Base-by-base conservation (phyloP, 1,140 invertebrate genomes). In the Euwallacea fornicatus region DNA sequence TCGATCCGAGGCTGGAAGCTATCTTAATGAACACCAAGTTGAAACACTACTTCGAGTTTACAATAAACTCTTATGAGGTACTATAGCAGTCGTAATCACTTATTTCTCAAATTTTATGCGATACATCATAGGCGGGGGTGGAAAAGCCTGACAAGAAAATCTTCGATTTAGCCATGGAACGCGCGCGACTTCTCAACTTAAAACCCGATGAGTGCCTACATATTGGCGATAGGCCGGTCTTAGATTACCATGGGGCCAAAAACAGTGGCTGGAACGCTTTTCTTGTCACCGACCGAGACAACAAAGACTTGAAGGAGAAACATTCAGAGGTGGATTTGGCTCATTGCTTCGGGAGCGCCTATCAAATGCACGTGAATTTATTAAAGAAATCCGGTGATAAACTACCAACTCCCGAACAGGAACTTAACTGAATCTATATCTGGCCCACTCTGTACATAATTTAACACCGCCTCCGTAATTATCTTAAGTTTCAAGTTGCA, bases 161-260 rank as follows among this genome's bases (percentile, higher is more conserved):
- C 74, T 97, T 96, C 77, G 73, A 88, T 50, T 81, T 87, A 74
- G 93, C 93, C 2, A 82, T 94, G 55, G 77, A 78, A 47, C 76
- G 80, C 33, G 80, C 83, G 10, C 82, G 82, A 63, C 66, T 81
- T n/a, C 53, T 72, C 10, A 69, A 80, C 15, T 83, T 87, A 2
- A 74, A 75, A 69, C 84, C 91, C 0, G 71, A 82, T 9, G 84
- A 93, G 77, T 90, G 91, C 21, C 78, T 95, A 2, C 94, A 97
- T 80, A 86, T 97, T 65, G 95, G 95, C 4, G 91, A 97, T 83
- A 87, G 87, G 73, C 74, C 89, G 7, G 78, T 85, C 50, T 86
- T 90, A 11, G 95, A 97, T 82, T 96, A 92, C 81, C 55, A 86
- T 7, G 94, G 90, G 3, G 93, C 94, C 2, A 88, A 81, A 73